Base-by-base conservation (phyloP, 2,113 vertebrate species). In the Plecotus auritus region DNA sequence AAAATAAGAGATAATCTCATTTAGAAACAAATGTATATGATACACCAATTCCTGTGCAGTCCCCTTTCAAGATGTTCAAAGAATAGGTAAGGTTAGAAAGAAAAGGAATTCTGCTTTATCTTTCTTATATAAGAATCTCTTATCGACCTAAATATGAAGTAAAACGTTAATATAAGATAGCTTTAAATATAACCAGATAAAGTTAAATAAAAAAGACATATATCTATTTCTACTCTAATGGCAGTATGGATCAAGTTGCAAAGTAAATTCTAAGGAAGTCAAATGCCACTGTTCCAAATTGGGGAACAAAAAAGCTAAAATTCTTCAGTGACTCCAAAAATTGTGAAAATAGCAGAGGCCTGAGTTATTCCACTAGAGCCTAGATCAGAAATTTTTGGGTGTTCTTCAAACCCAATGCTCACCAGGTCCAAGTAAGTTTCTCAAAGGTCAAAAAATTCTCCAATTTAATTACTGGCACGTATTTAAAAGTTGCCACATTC, bases 191-290 rank as follows among this genome's bases (percentile, higher is more conserved):
- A 86, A 87, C 37, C 26, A 88, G 32, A 37, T 83, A 87, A 78
- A 84, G 18, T 76, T 90, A 80, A 93, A 64, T 72, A 42, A 61
- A 86, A 93, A 91, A 5, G 54, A 49, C 4, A 93, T 51, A 35
- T 23, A 30, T 49, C 17, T 73, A 67, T 64, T 80, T 92, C 47
- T 82, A 90, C 47, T 64, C 22, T 90, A 88, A 76, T 26, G 28
- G 32, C 72, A 82, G 9, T 76, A 10, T 72, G 9, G 9, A 74
- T 78, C 80, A 42, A 93, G 26, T 28, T 85, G 32, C 54, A 93
- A 90, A 91, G n/a, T 64, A 91, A 93, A 93, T 86, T 94, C 28
- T 67, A 76, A 85, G 40, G 16, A 82, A 83, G 17, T 81, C 45
- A 96, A 73, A 88, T 84, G 32, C 37, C 91, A 90, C 0, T 59